Evolutionary conservation across 2,797 vertebrate genomes (phyloP).

Genomic region (Serranus cabrilla): DNA sequence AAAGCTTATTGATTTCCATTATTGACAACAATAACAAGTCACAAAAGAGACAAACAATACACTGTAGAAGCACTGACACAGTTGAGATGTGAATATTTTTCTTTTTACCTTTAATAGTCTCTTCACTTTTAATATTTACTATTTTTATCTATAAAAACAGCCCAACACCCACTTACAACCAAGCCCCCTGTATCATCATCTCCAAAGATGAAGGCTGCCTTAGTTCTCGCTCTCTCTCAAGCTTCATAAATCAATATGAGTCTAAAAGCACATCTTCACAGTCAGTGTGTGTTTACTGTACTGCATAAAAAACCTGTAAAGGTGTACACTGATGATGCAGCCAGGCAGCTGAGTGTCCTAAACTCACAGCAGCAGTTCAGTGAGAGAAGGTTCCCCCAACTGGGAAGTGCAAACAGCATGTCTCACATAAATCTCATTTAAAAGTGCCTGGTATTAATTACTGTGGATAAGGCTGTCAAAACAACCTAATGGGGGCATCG

Average conservation of each 20-base stretch:
- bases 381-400: constrained; percentile 33
- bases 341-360: constrained; percentile 16
- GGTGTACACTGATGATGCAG: constrained; percentile 30
- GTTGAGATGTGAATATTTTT: not conserved
- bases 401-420: constrained; percentile 64
- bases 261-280: constrained; percentile 39
- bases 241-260: constrained; percentile 48
- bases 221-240: constrained; percentile 5
- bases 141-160: not conserved
- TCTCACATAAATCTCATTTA: constrained; percentile 74
- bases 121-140: not conserved
- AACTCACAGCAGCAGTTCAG: constrained; percentile 56
- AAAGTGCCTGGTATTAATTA: constrained; percentile 79
- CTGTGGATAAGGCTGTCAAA: constrained; percentile 74
- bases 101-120: not conserved
- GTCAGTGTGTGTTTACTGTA: constrained; percentile 41
- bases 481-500: constrained; percentile 68
- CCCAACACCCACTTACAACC: not conserved
- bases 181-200: not conserved
- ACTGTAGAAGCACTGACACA: not conserved
- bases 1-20: constrained; percentile 38
- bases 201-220: constrained; percentile 39
- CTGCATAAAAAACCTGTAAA: constrained; percentile 21
- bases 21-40: constrained; percentile 12
- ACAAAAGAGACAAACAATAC: not conserved